phyloP scores from a whole-genome alignment of 2,113 vertebrate genomes.

The Thunnus thynnus region DNA sequence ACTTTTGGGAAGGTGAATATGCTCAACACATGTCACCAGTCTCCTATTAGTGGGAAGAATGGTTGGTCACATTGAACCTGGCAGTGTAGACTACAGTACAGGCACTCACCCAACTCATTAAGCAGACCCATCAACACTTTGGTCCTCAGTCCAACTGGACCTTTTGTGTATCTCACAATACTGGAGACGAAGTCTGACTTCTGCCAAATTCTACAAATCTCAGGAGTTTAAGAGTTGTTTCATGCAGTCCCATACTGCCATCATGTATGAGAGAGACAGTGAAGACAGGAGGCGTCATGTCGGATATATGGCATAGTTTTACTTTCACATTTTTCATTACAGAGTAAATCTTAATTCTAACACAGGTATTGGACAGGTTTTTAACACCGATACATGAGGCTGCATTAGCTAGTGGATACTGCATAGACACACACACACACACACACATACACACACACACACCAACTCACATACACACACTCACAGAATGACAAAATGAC shows the following conservation, averaged over 20 bases:
- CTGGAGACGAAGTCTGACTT: too few relatives aligned
- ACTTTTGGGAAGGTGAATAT: too few relatives aligned
- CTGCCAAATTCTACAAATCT: too few relatives aligned
- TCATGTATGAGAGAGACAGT: not conserved
- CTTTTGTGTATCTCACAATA: too few relatives aligned
- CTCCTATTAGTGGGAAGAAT: too few relatives aligned
- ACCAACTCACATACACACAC: conserved; percentile 37
- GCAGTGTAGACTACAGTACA: too few relatives aligned
- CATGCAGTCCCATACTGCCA: not conserved
- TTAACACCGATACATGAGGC: conserved; percentile 86
- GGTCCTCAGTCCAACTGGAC: too few relatives aligned
- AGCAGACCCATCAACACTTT: too few relatives aligned
- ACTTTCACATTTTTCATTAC: conserved; percentile 90
- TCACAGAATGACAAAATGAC: conserved; percentile 74
- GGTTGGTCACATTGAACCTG: too few relatives aligned
- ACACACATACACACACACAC: conserved; percentile 51
- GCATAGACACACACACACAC: conserved; percentile 71
- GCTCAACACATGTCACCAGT: too few relatives aligned
- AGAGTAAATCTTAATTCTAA: conserved; percentile 87
- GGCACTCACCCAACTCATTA: too few relatives aligned
- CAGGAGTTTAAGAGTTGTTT: too few relatives aligned
- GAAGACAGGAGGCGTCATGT: conserved; percentile 43
- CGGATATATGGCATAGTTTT: conserved; percentile 87
- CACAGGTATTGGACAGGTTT: conserved; percentile 86
- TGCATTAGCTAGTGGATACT: conserved; percentile 86